Evolutionary conservation across 1,140 invertebrate species (phyloP).

Genomic region (Idris sp.): DNA sequence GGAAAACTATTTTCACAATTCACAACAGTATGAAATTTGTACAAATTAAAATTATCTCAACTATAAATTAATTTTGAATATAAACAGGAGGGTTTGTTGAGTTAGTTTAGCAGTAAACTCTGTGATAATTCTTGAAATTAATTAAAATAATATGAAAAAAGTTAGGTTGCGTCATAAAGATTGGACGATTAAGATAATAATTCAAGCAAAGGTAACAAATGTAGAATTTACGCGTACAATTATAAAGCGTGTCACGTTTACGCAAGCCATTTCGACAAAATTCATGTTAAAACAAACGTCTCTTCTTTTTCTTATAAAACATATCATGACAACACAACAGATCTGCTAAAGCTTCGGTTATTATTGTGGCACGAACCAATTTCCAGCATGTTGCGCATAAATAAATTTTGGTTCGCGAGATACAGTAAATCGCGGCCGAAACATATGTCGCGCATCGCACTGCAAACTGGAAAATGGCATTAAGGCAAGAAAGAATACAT

Average conservation of each 20-base stretch:
- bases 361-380: slow-evolving; percentile 54
- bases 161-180: neutral
- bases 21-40: too few relatives aligned
- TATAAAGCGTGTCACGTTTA: slow-evolving; percentile 46
- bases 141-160: too few relatives aligned
- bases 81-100: too few relatives aligned
- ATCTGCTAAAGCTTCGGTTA: slow-evolving; percentile 40
- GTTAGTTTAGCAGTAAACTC: too few relatives aligned
- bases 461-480: slow-evolving; percentile 40
- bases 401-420: slow-evolving; percentile 60
- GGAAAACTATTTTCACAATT: too few relatives aligned
- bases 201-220: slow-evolving; percentile 31
- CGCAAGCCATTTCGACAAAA: slow-evolving; percentile 44
- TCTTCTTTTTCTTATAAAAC: slow-evolving; percentile 49
- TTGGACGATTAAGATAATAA: slow-evolving; percentile 34
- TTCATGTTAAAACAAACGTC: slow-evolving; percentile 43
- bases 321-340: slow-evolving; percentile 44
- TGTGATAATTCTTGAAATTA: too few relatives aligned
- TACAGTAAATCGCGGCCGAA: slow-evolving; percentile 56
- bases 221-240: slow-evolving; percentile 30
- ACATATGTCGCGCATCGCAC: slow-evolving; percentile 62
- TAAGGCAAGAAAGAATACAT: slow-evolving; percentile 40
- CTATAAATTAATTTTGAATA: too few relatives aligned
- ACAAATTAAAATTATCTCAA: too few relatives aligned
- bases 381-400: slow-evolving; percentile 58